These are phyloP conservation scores for Pituophis catenifer DNA, from an alignment of 2,113 vertebrate genomes.

Conservation along the genomic window DNA sequence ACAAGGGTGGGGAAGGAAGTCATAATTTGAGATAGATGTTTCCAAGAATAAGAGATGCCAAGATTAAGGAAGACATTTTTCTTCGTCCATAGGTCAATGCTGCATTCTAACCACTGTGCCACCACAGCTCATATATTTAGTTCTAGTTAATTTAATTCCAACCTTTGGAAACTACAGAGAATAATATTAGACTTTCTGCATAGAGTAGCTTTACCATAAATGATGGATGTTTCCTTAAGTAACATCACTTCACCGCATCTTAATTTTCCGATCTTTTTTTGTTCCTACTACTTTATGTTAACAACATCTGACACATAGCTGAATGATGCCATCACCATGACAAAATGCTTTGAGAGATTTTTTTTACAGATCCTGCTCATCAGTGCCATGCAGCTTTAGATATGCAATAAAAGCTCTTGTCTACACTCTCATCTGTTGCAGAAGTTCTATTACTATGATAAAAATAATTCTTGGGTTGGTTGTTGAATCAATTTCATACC, in stretches of 20 bases:
- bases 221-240: background rate
- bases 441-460: background rate
- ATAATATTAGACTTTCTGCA: background rate
- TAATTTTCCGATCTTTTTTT: background rate
- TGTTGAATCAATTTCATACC: background rate
- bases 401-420: background rate
- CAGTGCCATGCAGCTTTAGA: background rate
- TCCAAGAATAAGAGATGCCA: background rate
- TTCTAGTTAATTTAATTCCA: background rate
- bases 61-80: background rate
- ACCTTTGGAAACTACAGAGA: background rate
- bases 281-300: background rate
- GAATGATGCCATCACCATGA: background rate
- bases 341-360: background rate
- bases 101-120: no score
- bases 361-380: background rate
- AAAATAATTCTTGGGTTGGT: background rate
- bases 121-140: background rate
- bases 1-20: background rate
- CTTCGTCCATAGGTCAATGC: background rate
- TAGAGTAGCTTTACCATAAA: background rate
- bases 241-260: background rate
- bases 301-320: background rate
- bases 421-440: background rate
- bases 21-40: background rate